phyloP scores from a whole-genome alignment of 2,888 invertebrate genomes.

The Pasiphila rectangulata region DNA sequence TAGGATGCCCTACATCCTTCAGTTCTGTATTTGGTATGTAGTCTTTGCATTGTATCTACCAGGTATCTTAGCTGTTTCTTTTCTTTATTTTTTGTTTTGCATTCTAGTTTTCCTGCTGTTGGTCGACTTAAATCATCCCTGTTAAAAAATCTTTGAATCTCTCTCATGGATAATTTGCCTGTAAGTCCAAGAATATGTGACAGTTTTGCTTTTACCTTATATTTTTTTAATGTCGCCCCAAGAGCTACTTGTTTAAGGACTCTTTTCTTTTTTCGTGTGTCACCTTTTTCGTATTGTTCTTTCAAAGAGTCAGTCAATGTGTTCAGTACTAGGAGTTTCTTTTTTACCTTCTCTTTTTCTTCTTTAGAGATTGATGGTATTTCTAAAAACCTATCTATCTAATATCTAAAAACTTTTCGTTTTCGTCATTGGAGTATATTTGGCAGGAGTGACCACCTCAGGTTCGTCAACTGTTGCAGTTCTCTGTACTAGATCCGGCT shows the following conservation, averaged over 20 bases:
- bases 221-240: slow-evolving; percentile 7
- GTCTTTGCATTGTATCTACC: slow-evolving; percentile 23
- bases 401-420: slow-evolving; percentile 26
- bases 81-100: slow-evolving; percentile 24
- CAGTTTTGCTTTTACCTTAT: slow-evolving; percentile 10
- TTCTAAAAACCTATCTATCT: too few relatives aligned
- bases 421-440: slow-evolving; percentile 21
- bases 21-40: slow-evolving; percentile 28
- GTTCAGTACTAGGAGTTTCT: slow-evolving; percentile 21
- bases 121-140: slow-evolving; percentile 29
- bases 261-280: slow-evolving; percentile 15
- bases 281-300: slow-evolving; percentile 12
- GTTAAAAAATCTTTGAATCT: slow-evolving; percentile 20
- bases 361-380: slow-evolving; percentile 20
- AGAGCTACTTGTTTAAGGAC: slow-evolving; percentile 21
- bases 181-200: slow-evolving; percentile 10
- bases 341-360: slow-evolving; percentile 25
- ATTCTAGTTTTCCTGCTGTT: slow-evolving; percentile 32
- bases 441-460: slow-evolving; percentile 7
- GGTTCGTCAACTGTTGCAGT: slow-evolving; percentile 8
- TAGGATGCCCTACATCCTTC: slow-evolving; percentile 29
- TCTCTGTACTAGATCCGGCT: slow-evolving; percentile 5
- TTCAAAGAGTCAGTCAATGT: slow-evolving; percentile 21
- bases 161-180: slow-evolving; percentile 13
- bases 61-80: slow-evolving; percentile 29